Conservation (phyloP, 1,140 invertebrate genomes). For the Anastrepha ludens region DNA sequence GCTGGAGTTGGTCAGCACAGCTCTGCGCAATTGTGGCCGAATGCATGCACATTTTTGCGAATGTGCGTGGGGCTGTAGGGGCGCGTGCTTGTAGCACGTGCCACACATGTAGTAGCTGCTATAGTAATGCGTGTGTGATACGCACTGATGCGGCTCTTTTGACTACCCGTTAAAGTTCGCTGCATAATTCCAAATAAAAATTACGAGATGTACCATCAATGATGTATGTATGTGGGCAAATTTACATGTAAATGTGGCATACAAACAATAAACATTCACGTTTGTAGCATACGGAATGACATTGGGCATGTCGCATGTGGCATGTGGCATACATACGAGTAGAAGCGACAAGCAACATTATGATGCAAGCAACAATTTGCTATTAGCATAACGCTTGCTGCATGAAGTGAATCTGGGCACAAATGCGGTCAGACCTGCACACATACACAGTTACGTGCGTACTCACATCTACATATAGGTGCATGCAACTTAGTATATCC, state of each 20-base stretch:
- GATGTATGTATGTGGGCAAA: background rate
- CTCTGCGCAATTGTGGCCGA: background rate
- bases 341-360: background rate
- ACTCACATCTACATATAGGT: background rate
- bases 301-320: background rate
- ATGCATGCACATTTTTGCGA: constrained; percentile 2
- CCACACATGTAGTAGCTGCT: background rate
- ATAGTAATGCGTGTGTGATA: background rate
- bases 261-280: constrained; percentile 43
- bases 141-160: constrained; percentile 25
- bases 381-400: constrained; percentile 26
- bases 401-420: constrained; percentile 38
- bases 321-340: background rate
- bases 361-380: constrained; percentile 49
- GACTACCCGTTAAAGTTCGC: constrained; percentile 35
- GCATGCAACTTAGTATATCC: background rate
- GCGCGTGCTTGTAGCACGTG: background rate
- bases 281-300: constrained; percentile 1
- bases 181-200: constrained; percentile 41
- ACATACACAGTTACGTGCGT: background rate
- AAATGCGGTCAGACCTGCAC: constrained; percentile 5
- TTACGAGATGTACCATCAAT: constrained; percentile 9
- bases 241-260: constrained; percentile 7
- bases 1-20: constrained; percentile 10
- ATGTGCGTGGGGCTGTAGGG: background rate